Base-by-base conservation (phyloP, 1,140 invertebrate genomes). In the Trichonephila inaurata region DNA sequence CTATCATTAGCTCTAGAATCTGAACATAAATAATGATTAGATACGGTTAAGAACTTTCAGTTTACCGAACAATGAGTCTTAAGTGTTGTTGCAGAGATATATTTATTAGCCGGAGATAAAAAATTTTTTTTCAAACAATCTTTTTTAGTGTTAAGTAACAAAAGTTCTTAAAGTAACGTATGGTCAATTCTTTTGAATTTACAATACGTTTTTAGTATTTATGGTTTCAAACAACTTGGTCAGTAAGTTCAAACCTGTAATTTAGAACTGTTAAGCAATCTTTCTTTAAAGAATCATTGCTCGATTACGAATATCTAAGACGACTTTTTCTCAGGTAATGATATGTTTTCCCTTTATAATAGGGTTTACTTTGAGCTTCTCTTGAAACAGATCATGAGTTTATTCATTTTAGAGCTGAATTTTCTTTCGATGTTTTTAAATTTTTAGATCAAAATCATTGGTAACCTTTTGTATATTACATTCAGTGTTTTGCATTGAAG, bases 191-290 rank as follows among this genome's bases (percentile, higher is more conserved):
- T 58, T 83, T 83, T 51, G 44, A 21, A 60, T 40, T 77, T 40
- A 77, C 51, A 19, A 19, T 77, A 14, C n/a, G 7, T 83, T 60
- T 83, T 58, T 14, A 14, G n/a, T 58, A n/a, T 83, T 83, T 83
- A 60, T 58, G 21, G n/a, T 12, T 40, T 51, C 82, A 10, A 83
- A 83, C 21, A 51, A 60, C 51, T 58, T 58, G 44, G 51, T 83
- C 82, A 83, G 51, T 83, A 83, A 24, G 72, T 28, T 21, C 82
- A 83, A 51, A 21, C 82, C 82, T 83, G 44, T 83, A 58, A 83
- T 83, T 83, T 83, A 58, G 40, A 58, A 83, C 82, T 51, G 82
- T 83, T 83, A 83, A 60, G 82, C 12, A n/a, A 83, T 83, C 21
- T 83, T 19, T 51, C 10, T 60, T 51, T 44, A 0, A 83, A 58